phyloP scores from a whole-genome alignment of 1,140 invertebrate genomes.

The Archegozetes longisetosus region DNA sequence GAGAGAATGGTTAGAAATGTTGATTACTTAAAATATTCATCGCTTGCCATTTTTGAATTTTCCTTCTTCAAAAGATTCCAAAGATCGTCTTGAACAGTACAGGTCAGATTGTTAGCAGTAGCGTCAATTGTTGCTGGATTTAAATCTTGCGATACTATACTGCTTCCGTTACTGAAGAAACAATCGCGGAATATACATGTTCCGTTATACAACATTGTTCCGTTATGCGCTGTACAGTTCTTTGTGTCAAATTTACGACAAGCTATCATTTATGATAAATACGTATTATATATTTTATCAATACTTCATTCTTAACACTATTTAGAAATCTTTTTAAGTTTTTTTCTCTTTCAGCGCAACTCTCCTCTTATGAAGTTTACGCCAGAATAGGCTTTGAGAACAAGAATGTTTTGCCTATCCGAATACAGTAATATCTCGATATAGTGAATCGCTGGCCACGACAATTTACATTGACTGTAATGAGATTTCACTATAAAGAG shows the following conservation, averaged over 20 bases:
- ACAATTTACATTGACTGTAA: too few relatives aligned
- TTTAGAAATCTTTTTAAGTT: too few relatives aligned
- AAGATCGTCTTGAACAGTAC: conserved; percentile 1
- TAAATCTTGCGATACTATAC: background rate
- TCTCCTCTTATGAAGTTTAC: too few relatives aligned
- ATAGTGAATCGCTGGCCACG: too few relatives aligned
- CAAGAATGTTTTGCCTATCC: too few relatives aligned
- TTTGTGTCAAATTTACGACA: conserved; percentile 27
- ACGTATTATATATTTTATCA: too few relatives aligned
- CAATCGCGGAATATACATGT: conserved; percentile 23
- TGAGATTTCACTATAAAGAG: too few relatives aligned
- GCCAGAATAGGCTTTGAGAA: too few relatives aligned
- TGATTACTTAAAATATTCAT: conserved; percentile 26
- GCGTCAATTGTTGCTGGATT: conserved; percentile 5
- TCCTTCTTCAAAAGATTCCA: conserved; percentile 22
- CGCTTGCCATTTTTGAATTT: conserved; percentile 26
- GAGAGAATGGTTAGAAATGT: too few relatives aligned
- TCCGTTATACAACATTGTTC: conserved; percentile 26
- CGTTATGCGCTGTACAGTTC: conserved; percentile 28
- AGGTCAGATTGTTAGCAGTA: background rate
- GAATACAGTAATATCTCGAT: too few relatives aligned
- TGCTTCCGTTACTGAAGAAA: conserved; percentile 1
- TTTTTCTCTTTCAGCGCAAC: too few relatives aligned
- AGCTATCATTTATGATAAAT: background rate
- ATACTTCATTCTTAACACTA: too few relatives aligned